Conservation (phyloP, 2,888 invertebrate genomes). For the Peribatodes rhomboidaria region DNA sequence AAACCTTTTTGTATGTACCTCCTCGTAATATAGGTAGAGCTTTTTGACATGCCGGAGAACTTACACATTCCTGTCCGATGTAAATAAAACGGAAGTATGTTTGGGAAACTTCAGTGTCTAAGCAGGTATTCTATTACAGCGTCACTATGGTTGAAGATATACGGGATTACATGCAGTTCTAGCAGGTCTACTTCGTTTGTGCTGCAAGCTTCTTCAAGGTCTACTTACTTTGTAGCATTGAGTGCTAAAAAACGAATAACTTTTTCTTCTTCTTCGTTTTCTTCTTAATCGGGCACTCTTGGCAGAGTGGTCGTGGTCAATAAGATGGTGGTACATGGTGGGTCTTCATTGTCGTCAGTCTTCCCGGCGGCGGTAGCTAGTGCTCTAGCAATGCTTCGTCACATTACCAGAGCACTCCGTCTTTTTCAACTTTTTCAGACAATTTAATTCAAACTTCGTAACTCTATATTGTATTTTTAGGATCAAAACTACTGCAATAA, state of each 20-base stretch:
- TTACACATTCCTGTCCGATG: constrained; percentile 14
- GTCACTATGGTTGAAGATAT: background rate
- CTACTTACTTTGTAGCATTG: background rate
- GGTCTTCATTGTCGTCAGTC: too few relatives aligned
- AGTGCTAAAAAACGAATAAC: background rate
- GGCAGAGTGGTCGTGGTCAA: too few relatives aligned
- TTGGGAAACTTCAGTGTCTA: background rate
- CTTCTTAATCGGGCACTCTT: too few relatives aligned
- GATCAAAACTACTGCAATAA: too few relatives aligned
- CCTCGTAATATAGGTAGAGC: constrained; percentile 17
- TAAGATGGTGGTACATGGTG: too few relatives aligned
- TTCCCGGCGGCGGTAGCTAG: too few relatives aligned
- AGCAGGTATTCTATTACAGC: background rate
- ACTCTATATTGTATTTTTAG: background rate
- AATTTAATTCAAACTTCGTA: background rate
- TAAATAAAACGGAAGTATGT: constrained; percentile 14
- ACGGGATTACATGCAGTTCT: background rate
- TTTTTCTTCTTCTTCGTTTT: too few relatives aligned
- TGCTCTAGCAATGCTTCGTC: too few relatives aligned
- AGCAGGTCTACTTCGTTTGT: background rate
- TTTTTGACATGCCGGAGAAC: constrained; percentile 11
- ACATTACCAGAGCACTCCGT: too few relatives aligned
- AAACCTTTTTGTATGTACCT: constrained; percentile 21
- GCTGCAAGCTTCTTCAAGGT: background rate
- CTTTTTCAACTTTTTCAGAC: background rate